These are phyloP conservation scores for Aspidiotus rigidus DNA, from an alignment of 2,888 invertebrate species.

Conservation along the genomic window DNA sequence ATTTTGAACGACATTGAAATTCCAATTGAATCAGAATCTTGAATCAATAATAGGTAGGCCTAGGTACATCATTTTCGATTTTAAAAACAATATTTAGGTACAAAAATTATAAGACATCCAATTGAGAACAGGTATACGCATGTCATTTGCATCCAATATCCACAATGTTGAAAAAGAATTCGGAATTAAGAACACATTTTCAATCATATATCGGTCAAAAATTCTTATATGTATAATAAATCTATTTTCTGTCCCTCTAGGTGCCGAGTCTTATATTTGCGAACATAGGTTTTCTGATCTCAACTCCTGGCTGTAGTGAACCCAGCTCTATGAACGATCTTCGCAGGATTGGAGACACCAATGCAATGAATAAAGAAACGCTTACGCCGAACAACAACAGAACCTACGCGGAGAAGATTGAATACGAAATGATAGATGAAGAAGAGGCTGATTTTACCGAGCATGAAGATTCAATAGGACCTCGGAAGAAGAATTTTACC, in stretches of 20 bases:
- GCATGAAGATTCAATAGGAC: neutral
- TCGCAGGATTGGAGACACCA: constrained; percentile 14
- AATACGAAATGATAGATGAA: constrained; percentile 25
- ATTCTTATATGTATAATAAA: too few relatives aligned
- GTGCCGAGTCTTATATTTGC: constrained; percentile 42
- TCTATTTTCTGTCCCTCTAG: neutral
- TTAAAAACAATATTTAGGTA: too few relatives aligned
- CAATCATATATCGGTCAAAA: too few relatives aligned
- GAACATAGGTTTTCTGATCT: constrained; percentile 42
- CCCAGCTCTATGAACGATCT: constrained; percentile 42
- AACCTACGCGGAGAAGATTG: constrained; percentile 27
- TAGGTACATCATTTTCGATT: too few relatives aligned
- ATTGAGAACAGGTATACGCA: too few relatives aligned
- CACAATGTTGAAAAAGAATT: too few relatives aligned
- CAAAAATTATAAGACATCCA: too few relatives aligned
- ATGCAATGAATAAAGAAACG: constrained; percentile 9
- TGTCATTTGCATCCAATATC: too few relatives aligned
- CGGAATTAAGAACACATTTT: too few relatives aligned
- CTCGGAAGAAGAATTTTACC: constrained; percentile 17
- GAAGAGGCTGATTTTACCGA: constrained; percentile 16
- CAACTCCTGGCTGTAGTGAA: constrained; percentile 45
- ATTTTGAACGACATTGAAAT: too few relatives aligned
- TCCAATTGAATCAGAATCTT: too few relatives aligned
- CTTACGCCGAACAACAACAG: constrained; percentile 24
- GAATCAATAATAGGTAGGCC: too few relatives aligned